Evolutionary conservation across 2,797 vertebrate genomes (phyloP).

Genomic region (Macroramphosus scolopax): DNA sequence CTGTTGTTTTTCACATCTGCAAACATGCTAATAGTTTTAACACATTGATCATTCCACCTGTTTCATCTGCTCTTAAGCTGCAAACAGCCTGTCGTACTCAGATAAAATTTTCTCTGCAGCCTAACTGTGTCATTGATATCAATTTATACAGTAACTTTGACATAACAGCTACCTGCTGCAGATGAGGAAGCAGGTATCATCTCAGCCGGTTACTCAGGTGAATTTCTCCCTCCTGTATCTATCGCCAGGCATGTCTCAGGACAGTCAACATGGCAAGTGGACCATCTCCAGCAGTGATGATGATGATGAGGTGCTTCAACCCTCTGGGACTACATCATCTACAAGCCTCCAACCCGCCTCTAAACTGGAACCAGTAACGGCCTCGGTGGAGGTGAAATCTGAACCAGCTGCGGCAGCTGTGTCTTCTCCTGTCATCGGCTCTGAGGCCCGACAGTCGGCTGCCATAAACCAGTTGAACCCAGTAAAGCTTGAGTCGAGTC

Average conservation of each 20-base stretch:
- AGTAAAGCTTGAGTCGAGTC: constrained; percentile 58
- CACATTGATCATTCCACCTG: too few relatives aligned
- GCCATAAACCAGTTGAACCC: constrained; percentile 58
- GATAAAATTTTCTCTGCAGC: too few relatives aligned
- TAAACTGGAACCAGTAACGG: constrained; percentile 16
- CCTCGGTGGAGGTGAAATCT: constrained; percentile 41
- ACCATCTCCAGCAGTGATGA: constrained; percentile 93
- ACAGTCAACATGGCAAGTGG: constrained; percentile 89
- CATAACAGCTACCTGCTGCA: too few relatives aligned
- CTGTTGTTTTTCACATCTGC: too few relatives aligned
- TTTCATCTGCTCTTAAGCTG: too few relatives aligned
- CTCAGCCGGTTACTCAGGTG: background rate
- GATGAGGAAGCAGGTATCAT: too few relatives aligned
- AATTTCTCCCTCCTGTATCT: constrained; percentile 7
- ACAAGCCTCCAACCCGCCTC: constrained; percentile 11
- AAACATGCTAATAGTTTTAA: too few relatives aligned
- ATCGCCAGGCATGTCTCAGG: constrained; percentile 81
- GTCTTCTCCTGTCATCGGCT: constrained; percentile 48
- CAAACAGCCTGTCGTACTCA: too few relatives aligned
- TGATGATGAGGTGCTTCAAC: constrained; percentile 83
- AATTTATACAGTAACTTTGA: too few relatives aligned
- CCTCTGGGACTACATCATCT: constrained; percentile 47
- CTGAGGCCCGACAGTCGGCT: constrained; percentile 70
- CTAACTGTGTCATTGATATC: too few relatives aligned
- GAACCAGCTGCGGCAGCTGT: constrained; percentile 47